These are phyloP conservation scores for Molorchus minor DNA, from an alignment of 2,888 invertebrate genomes.

Conservation along the genomic window DNA sequence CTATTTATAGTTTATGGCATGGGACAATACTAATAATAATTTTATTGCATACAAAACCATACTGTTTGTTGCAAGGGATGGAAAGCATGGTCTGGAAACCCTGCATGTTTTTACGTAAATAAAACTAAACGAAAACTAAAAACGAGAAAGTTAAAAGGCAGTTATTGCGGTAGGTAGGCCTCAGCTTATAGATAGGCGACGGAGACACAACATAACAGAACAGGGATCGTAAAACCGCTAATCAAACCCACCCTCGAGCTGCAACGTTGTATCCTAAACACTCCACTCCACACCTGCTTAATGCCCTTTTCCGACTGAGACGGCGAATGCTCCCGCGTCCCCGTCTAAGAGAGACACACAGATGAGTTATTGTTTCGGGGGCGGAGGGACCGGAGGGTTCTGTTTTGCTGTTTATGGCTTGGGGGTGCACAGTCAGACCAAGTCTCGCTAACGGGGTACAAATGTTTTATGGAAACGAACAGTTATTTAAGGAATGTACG, in stretches of 20 bases:
- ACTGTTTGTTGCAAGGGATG: too few relatives aligned
- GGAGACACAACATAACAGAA: conserved; percentile 48
- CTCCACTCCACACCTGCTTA: conserved; percentile 58
- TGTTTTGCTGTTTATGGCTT: conserved; percentile 32
- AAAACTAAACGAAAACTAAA: too few relatives aligned
- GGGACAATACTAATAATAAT: too few relatives aligned
- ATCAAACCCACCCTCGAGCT: conserved; percentile 59
- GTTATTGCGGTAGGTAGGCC: conserved; percentile 32
- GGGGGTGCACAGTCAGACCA: conserved; percentile 25
- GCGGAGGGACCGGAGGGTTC: conserved; percentile 20
- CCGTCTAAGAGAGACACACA: conserved; percentile 13
- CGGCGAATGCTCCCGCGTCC: conserved; percentile 7
- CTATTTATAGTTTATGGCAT: too few relatives aligned
- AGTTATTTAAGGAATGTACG: conserved; percentile 28
- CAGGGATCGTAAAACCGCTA: conserved; percentile 56
- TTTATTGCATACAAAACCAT: too few relatives aligned
- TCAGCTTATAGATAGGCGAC: conserved; percentile 32
- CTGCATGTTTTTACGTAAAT: too few relatives aligned
- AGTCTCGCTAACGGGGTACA: conserved; percentile 23
- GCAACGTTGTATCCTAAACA: conserved; percentile 56
- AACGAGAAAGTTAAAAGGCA: conserved; percentile 24
- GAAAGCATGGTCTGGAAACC: too few relatives aligned
- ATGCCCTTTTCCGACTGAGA: conserved; percentile 46
- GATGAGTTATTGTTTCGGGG: conserved; percentile 26
- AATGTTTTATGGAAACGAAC: conserved; percentile 30